Base-by-base conservation (phyloP, 2,797 vertebrate genomes). In the Anniella stebbinsi region DNA sequence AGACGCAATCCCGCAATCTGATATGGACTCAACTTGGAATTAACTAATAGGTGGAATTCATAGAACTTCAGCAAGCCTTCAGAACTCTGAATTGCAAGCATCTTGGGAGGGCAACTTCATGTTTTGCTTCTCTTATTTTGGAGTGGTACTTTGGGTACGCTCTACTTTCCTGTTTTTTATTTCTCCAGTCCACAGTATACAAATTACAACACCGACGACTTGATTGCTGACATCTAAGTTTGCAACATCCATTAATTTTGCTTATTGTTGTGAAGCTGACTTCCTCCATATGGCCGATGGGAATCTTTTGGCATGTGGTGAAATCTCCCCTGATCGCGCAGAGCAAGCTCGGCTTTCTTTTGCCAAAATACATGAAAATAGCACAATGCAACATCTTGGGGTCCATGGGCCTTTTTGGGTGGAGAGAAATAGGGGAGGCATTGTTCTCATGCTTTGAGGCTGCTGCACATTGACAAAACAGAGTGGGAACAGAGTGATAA, bases 401-500 rank as follows among this genome's bases (percentile, higher is more conserved):
- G 15, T 92, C 90, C 69, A 77, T 13, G 91, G 84, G 60, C 17
- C 8, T 87, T 25, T 13, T 89, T 33, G 45, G 28, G 67, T 67
- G 81, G 41, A 60, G 60, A 77, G 60, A 87, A 41, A 41, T 18
- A n/a, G 70, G 51, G 36, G 28, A 63, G 21, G 13, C 0, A 1
- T 48, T 93, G 86, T 87, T 90, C 21, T 84, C 87, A 83, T 66
- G 33, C 66, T 93, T 93, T 75, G 92, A 94, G 91, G 87, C 81
- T 95, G 73, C 77, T 80, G 41, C 92, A 69, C 54, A 0, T 78
- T 93, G 87, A 83, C 91, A 95, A 90, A 92, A 93, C 90, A 91
- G 92, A 36, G 0, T n/a, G 94, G 78, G 87, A 92, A 60, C 72
- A 91, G 80, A 90, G 88, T 89, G 91, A 93, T 95, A 97, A 96